A percentile compares a stretch with the other conserved stretches of the same genome.
phyloP scores from a whole-genome alignment of 2,113 vertebrate genomes.

The Rhineura floridana region DNA sequence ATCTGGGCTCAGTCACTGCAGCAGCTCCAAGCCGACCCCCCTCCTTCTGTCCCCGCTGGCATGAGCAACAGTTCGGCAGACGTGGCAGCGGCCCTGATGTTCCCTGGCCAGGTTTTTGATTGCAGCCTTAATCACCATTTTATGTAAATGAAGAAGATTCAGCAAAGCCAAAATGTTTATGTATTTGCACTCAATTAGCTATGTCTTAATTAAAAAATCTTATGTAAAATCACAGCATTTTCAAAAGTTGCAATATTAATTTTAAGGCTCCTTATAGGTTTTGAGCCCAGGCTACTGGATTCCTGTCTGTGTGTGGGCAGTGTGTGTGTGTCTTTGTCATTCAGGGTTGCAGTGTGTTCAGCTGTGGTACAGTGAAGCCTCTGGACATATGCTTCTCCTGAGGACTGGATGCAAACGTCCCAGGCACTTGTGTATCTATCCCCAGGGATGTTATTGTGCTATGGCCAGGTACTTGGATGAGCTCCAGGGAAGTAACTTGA shows the following conservation, averaged over 20 bases:
- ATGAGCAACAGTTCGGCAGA: no score
- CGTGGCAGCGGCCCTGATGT: no score
- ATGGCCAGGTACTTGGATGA: no score
- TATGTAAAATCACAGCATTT: not conserved
- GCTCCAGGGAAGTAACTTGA: not conserved
- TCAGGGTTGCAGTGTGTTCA: not conserved
- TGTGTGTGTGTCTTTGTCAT: not conserved
- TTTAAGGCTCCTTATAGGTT: not conserved
- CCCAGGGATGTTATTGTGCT: not conserved
- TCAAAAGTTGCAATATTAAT: not conserved
- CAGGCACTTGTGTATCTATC: not conserved
- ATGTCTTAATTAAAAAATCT: not conserved
- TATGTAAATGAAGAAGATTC: conserved; percentile 30
- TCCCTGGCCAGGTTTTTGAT: no score
- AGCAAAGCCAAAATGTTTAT: conserved; percentile 40
- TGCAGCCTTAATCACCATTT: conserved; percentile 4
- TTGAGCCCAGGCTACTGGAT: not conserved
- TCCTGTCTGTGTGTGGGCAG: not conserved
- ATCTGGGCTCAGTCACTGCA: no score
- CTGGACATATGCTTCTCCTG: not conserved
- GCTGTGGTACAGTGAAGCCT: not conserved
- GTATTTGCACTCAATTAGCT: conserved; percentile 20
- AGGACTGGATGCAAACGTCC: not conserved
- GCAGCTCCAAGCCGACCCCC: no score
- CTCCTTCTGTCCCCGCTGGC: no score